Conservation (phyloP, 1,140 invertebrate genomes). For the Protaetia brevitarsis region DNA sequence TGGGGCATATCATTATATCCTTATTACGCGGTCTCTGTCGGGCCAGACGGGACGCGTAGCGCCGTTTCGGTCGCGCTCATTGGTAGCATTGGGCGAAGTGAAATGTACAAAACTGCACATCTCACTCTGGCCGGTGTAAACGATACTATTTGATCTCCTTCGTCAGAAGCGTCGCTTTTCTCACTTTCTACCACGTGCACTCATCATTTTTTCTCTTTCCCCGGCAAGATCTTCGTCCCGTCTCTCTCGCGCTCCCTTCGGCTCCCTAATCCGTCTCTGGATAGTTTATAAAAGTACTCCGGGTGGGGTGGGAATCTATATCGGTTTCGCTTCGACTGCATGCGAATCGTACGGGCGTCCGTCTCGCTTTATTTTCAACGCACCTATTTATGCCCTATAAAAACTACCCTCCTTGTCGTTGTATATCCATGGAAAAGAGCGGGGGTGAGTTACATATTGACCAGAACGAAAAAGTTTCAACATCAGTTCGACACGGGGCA, state of each 20-base stretch:
- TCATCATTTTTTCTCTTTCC: conserved; percentile 44
- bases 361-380: conserved; percentile 39
- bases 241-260: conserved; percentile 35
- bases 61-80: conserved; percentile 10
- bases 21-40: conserved; percentile 26
- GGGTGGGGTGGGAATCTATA: conserved; percentile 28
- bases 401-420: conserved; percentile 49
- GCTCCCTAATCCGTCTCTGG: conserved; percentile 30
- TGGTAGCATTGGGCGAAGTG: conserved; percentile 19
- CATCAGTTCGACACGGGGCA: conserved; percentile 33
- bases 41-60: conserved; percentile 19
- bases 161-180: conserved; percentile 32
- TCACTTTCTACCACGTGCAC: conserved; percentile 41
- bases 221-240: conserved; percentile 38
- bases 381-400: conserved; percentile 45
- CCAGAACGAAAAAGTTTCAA: conserved; percentile 40
- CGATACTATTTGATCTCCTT: conserved; percentile 39
- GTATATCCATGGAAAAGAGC: conserved; percentile 29
- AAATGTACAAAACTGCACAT: conserved; percentile 37
- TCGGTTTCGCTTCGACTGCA: conserved; percentile 33
- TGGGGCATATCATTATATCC: conserved; percentile 25
- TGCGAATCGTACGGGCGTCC: conserved; percentile 39
- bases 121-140: conserved; percentile 36
- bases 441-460: conserved; percentile 40
- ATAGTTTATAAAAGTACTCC: conserved; percentile 39